These are phyloP conservation scores for Thunnus maccoyii DNA, from an alignment of 2,113 vertebrate genomes.

Conservation along the genomic window DNA sequence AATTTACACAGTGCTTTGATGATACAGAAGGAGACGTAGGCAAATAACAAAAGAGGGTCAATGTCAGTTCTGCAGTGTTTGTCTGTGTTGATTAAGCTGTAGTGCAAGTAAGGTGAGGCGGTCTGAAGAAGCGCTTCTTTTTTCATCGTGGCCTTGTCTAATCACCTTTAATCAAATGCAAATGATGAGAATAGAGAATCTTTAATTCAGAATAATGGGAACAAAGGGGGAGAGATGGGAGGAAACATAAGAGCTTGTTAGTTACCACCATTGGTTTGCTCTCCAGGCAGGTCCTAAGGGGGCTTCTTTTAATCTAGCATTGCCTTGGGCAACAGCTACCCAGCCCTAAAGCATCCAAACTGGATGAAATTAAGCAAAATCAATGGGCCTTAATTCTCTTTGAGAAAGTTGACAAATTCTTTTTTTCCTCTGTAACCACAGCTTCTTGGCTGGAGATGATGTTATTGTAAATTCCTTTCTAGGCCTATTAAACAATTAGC, in stretches of 20 bases:
- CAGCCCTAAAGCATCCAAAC: slow-evolving; percentile 44
- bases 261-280: slow-evolving; percentile 57
- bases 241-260: slow-evolving; percentile 71
- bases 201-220: slow-evolving; percentile 74
- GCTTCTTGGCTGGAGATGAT: not conserved
- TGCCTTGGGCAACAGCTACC: slow-evolving; percentile 59
- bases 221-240: slow-evolving; percentile 62
- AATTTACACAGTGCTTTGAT: slow-evolving; percentile 13
- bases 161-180: slow-evolving; percentile 75
- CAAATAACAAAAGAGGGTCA: slow-evolving; percentile 44
- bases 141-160: slow-evolving; percentile 44
- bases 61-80: slow-evolving; percentile 3
- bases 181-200: slow-evolving; percentile 63
- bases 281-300: slow-evolving; percentile 65
- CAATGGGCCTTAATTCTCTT: slow-evolving; percentile 62
- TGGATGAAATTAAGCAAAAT: slow-evolving; percentile 62
- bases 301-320: slow-evolving; percentile 68
- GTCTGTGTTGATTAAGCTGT: slow-evolving; percentile 39
- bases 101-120: not conserved
- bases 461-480: slow-evolving; percentile 41
- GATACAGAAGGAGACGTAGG: slow-evolving; percentile 4
- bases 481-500: slow-evolving; percentile 55
- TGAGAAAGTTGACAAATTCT: slow-evolving; percentile 56
- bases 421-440: not conserved
- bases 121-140: slow-evolving; percentile 7